Conservation (phyloP, 2,113 vertebrate species). For the Odontesthes bonariensis region DNA sequence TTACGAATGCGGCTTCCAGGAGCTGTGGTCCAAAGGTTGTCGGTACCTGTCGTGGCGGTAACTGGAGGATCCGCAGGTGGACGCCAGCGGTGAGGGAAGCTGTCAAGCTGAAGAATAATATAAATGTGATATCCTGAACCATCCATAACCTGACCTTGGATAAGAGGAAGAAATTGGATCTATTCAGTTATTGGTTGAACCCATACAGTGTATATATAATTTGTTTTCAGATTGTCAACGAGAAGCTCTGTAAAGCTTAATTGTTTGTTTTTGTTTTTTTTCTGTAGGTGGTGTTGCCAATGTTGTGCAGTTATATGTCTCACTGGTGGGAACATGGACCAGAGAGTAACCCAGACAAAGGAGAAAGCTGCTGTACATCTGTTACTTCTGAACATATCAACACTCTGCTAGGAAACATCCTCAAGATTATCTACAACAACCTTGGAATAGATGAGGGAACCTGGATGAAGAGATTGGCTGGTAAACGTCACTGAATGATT, state of each 20-base stretch:
- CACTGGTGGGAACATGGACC: constrained; percentile 97
- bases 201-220: too few species aligned
- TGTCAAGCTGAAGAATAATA: too few species aligned
- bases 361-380: constrained; percentile 89
- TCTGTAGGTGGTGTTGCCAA: constrained; percentile 88
- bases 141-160: too few species aligned
- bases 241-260: too few species aligned
- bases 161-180: too few species aligned
- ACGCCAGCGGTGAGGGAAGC: too few species aligned
- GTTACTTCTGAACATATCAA: constrained; percentile 96
- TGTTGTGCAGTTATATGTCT: constrained; percentile 97
- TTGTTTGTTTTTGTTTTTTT: background rate
- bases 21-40: too few species aligned
- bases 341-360: constrained; percentile 83
- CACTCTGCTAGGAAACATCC: constrained; percentile 92
- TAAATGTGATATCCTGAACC: too few species aligned
- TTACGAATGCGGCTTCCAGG: too few species aligned
- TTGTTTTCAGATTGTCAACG: background rate
- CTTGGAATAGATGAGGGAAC: constrained; percentile 95
- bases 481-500: constrained; percentile 68
- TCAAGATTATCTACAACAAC: constrained; percentile 98
- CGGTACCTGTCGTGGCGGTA: too few species aligned
- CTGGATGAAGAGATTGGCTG: constrained; percentile 97
- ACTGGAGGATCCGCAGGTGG: too few species aligned
- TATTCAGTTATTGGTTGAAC: too few species aligned